A percentile compares a stretch with the other conserved stretches of the same genome.
Conservation (phyloP, 2,113 vertebrate genomes). For the Rattus rattus region DNA sequence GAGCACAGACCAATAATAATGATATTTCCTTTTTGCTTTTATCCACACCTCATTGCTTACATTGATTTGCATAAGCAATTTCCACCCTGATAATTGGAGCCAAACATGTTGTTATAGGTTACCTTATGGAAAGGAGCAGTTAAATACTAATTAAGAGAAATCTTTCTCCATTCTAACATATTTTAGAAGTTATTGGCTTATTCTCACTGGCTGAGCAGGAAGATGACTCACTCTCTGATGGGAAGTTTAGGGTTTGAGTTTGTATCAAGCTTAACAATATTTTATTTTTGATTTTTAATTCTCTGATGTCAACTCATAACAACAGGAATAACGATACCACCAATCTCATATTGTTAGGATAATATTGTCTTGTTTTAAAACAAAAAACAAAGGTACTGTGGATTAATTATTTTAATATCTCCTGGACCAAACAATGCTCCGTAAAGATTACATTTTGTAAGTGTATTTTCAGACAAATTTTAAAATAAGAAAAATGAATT, state of each 20-base stretch:
- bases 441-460: slow-evolving; percentile 68
- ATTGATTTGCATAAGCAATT: slow-evolving; percentile 83
- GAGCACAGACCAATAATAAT: slow-evolving; percentile 80
- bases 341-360: slow-evolving; percentile 63
- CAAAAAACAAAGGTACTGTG: slow-evolving; percentile 61
- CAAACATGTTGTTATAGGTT: slow-evolving; percentile 76
- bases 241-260: slow-evolving; percentile 48
- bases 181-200: slow-evolving; percentile 69
- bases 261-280: slow-evolving; percentile 43
- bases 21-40: slow-evolving; percentile 78
- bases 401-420: slow-evolving; percentile 71
- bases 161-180: slow-evolving; percentile 62
- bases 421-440: slow-evolving; percentile 56
- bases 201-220: slow-evolving; percentile 62
- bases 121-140: slow-evolving; percentile 76
- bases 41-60: slow-evolving; percentile 80
- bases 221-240: slow-evolving; percentile 70
- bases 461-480: slow-evolving; percentile 75
- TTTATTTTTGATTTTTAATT: slow-evolving; percentile 61
- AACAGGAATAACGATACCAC: slow-evolving; percentile 57
- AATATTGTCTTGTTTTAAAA: slow-evolving; percentile 74
- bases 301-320: slow-evolving; percentile 63
- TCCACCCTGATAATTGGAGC: slow-evolving; percentile 77
- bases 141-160: slow-evolving; percentile 75
- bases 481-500: slow-evolving; percentile 38